Conservation (phyloP, 2,113 vertebrate species). For the Zosterops borbonicus region DNA sequence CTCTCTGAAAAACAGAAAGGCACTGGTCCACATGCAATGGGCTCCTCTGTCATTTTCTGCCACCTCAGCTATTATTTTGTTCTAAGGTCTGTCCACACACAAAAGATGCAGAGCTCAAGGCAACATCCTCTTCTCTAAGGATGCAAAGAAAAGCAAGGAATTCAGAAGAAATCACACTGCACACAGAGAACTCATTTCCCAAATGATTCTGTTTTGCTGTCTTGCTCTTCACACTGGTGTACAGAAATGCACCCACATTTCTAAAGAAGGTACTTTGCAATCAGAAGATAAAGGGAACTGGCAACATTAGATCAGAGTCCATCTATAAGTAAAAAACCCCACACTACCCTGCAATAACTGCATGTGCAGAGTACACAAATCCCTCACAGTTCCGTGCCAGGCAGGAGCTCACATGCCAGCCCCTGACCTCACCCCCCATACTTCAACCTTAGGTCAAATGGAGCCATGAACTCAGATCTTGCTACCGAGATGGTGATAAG, state of each 20-base stretch:
- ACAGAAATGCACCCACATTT: not conserved
- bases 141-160: not conserved
- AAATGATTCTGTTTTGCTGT: not conserved
- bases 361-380: not conserved
- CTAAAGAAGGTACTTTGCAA: not conserved
- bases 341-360: not conserved
- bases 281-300: not conserved
- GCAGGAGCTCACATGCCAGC: not conserved
- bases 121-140: not conserved
- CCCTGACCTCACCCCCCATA: not conserved
- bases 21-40: not conserved
- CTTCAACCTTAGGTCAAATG: conserved; percentile 12
- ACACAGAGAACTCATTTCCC: not conserved
- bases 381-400: not conserved
- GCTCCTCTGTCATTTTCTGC: not conserved
- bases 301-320: conserved; percentile 15
- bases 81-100: not conserved
- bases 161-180: not conserved
- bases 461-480: not conserved
- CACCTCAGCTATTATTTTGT: not conserved
- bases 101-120: not conserved
- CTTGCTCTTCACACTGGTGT: not conserved
- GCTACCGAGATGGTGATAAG: not conserved
- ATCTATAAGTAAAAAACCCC: not conserved
- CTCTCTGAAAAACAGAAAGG: not conserved